Evolutionary conservation across 2,113 vertebrate genomes (phyloP).

Genomic region (Vidua chalybeata): DNA sequence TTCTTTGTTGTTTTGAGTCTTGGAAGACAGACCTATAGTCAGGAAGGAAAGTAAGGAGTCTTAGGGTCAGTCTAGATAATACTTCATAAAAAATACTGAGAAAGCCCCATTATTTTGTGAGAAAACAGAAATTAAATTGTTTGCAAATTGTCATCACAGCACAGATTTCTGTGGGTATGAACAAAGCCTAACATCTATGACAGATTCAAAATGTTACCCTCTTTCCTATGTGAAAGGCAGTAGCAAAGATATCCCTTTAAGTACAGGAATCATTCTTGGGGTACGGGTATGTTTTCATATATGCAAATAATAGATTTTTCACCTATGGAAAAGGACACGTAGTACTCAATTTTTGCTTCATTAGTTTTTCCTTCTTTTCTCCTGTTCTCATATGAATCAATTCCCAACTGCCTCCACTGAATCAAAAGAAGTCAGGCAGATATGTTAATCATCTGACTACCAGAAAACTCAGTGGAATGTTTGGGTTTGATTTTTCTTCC

Average conservation of each 20-base stretch:
- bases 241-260: not conserved
- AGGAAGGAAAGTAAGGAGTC: not conserved
- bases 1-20: not conserved
- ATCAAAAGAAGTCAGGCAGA: not conserved
- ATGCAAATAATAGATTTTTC: not conserved
- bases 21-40: not conserved
- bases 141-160: not conserved
- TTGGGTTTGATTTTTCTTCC: not conserved
- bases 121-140: not conserved
- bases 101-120: not conserved
- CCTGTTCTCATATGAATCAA: not conserved
- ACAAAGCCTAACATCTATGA: not conserved
- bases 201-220: not conserved
- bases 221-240: not conserved
- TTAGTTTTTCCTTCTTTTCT: not conserved
- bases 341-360: not conserved
- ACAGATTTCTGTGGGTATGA: not conserved
- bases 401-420: not conserved
- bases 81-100: not conserved
- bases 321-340: not conserved
- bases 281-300: rapidly evolving
- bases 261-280: not conserved
- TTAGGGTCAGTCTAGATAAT: not conserved
- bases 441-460: not conserved
- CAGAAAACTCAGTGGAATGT: not conserved